A percentile compares a stretch with the other conserved stretches of the same genome.
These are phyloP conservation scores for Melanerpes formicivorus DNA, from an alignment of 2,113 vertebrate species.

Conservation along the genomic window DNA sequence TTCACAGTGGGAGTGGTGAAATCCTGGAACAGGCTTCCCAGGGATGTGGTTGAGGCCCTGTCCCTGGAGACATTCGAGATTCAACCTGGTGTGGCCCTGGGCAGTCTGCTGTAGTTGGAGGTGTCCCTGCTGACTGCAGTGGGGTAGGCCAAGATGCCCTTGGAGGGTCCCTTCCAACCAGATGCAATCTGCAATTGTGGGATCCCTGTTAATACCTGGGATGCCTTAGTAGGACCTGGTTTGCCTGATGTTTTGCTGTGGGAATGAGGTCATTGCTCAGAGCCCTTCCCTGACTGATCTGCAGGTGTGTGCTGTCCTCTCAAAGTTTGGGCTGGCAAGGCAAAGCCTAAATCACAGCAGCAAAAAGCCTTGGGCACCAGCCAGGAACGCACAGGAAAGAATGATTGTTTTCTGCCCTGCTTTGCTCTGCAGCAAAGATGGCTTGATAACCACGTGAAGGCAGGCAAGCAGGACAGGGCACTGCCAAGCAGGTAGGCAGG, in stretches of 20 bases:
- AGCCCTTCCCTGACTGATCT: neutral
- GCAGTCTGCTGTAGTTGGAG: no score
- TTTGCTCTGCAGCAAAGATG: neutral
- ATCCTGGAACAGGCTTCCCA: no score
- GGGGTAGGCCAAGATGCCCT: no score
- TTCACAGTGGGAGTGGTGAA: no score
- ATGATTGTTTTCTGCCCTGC: neutral
- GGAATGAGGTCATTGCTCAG: neutral
- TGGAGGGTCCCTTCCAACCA: no score
- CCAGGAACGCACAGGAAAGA: neutral
- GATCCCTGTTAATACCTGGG: neutral
- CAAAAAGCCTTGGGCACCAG: neutral
- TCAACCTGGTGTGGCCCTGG: no score
- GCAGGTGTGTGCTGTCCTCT: neutral
- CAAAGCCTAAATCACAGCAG: neutral
- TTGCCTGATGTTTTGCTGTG: neutral
- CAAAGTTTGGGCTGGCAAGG: neutral
- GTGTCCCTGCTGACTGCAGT: no score
- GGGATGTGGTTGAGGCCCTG: no score
- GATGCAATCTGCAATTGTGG: no score
- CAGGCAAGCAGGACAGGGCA: neutral
- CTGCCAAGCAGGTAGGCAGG: rapidly evolving
- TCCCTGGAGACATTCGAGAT: no score
- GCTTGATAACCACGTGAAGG: neutral
- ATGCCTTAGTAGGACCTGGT: neutral